A percentile compares a stretch with the other conserved stretches of the same genome.
These are phyloP conservation scores for Hirundichthys speculiger DNA, from an alignment of 2,113 vertebrate species.

Conservation along the genomic window DNA sequence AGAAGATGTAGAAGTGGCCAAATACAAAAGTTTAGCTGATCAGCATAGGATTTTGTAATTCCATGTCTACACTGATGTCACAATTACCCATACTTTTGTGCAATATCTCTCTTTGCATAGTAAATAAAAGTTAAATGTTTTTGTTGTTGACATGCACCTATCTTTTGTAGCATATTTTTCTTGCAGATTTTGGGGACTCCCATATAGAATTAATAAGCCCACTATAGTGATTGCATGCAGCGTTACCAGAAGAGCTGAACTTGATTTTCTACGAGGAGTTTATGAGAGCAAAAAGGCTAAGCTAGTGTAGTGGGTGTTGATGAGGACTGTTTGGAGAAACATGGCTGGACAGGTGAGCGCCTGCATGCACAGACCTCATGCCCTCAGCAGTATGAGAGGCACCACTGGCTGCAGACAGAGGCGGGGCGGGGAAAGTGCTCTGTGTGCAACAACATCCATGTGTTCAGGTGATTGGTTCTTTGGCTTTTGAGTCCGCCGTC, in stretches of 20 bases:
- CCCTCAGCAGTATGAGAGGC: conserved; percentile 66
- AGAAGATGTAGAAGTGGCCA: conserved; percentile 66
- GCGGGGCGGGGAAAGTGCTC: conserved; percentile 74
- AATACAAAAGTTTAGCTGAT: conserved; percentile 75
- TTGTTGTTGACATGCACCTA: conserved; percentile 90
- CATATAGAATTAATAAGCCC: conserved; percentile 82
- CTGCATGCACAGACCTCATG: conserved; percentile 61
- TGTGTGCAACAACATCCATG: conserved; percentile 78
- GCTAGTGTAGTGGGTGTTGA: conserved; percentile 72
- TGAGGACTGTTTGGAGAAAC: conserved; percentile 72
- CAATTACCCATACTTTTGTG: conserved; percentile 86
- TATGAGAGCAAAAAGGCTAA: conserved; percentile 74
- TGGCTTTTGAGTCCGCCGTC: conserved; percentile 75
- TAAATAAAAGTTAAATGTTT: conserved; percentile 89
- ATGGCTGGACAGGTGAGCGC: conserved; percentile 56
- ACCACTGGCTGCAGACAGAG: conserved; percentile 74
- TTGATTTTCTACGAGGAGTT: conserved; percentile 76
- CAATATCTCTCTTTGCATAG: conserved; percentile 97
- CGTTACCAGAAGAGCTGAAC: conserved; percentile 77
- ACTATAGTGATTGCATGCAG: conserved; percentile 90
- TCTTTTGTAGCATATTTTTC: conserved; percentile 84
- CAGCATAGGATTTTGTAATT: conserved; percentile 60
- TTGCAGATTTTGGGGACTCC: conserved; percentile 78
- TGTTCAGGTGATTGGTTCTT: conserved; percentile 77
- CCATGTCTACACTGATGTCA: conserved; percentile 64